Percentiles rank a stretch among this genome's conserved stretches.
These are phyloP conservation scores for Syrrhaptes paradoxus DNA, from an alignment of 2,113 vertebrate species.

Conservation along the genomic window DNA sequence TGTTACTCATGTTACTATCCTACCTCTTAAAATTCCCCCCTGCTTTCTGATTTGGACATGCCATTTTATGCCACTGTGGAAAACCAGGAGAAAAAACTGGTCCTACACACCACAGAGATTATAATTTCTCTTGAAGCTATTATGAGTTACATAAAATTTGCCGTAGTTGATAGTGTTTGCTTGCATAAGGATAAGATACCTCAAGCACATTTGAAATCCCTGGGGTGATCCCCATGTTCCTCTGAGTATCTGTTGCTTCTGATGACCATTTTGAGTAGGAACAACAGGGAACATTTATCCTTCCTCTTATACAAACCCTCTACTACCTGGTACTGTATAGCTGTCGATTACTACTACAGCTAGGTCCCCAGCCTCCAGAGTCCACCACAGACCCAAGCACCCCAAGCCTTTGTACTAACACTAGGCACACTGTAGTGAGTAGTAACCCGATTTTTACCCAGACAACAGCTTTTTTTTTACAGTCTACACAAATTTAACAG, in stretches of 20 bases:
- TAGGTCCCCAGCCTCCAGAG: not conserved
- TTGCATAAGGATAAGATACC: not conserved
- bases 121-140: not conserved
- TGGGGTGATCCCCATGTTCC: not conserved
- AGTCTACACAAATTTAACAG: not conserved
- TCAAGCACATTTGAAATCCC: not conserved
- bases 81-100: not conserved
- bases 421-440: not conserved
- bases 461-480: not conserved
- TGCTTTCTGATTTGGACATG: not conserved
- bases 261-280: not conserved
- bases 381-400: rapidly evolving
- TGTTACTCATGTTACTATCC: not conserved
- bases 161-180: not conserved
- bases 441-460: not conserved
- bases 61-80: not conserved
- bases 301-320: not conserved
- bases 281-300: not conserved
- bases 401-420: not conserved
- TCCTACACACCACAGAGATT: not conserved
- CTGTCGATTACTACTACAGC: not conserved
- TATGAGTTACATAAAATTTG: not conserved
- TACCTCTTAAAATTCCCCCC: not conserved
- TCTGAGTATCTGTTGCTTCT: not conserved
- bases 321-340: not conserved